These are phyloP conservation scores for Rhopilema esculentum DNA, from an alignment of 30 jellyfish, hydroid and myxozoan genomes.

Conservation along the genomic window DNA sequence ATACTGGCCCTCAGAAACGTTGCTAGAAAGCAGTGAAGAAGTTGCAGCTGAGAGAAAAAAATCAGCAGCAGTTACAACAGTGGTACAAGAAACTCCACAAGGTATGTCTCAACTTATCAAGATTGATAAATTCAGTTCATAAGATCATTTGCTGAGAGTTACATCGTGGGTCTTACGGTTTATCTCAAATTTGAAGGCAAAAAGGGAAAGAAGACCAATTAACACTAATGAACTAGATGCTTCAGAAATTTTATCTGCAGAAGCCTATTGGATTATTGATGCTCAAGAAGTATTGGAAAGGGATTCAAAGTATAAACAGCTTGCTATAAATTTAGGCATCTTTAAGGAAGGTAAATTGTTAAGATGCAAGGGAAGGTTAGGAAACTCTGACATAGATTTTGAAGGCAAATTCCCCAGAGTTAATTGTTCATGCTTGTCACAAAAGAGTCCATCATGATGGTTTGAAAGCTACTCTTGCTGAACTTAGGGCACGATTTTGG, in stretches of 20 bases:
- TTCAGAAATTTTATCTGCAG: not conserved
- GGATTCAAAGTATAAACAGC: not conserved
- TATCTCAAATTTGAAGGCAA: not conserved
- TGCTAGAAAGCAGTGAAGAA: not conserved
- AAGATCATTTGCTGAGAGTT: not conserved
- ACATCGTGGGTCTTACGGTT: not conserved
- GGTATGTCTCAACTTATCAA: not conserved
- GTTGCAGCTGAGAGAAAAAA: conserved; percentile 14
- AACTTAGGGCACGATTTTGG: conserved; percentile 9
- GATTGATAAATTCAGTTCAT: not conserved
- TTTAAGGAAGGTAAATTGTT: not conserved
- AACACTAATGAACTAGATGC: not conserved
- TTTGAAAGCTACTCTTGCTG: not conserved
- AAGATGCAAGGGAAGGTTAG: too few species aligned
- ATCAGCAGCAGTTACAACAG: not conserved
- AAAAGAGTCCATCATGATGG: conserved; percentile 27
- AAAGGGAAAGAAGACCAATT: not conserved
- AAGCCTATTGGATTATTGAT: not conserved
- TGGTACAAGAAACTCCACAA: not conserved
- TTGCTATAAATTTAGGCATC: not conserved
- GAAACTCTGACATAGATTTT: not conserved
- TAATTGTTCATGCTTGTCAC: conserved; percentile 4
- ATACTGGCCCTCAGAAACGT: not conserved
- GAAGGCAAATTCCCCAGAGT: not conserved
- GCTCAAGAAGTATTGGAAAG: conserved; percentile 19